Conservation (phyloP, 2,797 vertebrate genomes). For the Spizella passerina region DNA sequence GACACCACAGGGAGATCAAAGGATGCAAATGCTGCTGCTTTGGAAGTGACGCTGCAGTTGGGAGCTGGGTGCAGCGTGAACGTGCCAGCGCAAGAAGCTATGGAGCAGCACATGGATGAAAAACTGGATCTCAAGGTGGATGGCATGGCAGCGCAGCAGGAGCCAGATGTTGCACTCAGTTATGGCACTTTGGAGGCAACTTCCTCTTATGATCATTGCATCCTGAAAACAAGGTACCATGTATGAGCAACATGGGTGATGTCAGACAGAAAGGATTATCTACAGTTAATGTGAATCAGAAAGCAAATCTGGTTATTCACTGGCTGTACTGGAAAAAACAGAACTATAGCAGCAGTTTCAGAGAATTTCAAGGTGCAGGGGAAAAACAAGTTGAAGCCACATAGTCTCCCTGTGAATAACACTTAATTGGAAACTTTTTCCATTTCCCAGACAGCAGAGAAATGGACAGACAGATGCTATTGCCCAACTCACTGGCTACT, state of each 20-base stretch:
- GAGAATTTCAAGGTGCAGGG: neutral
- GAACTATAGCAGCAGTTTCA: neutral
- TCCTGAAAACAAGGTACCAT: neutral
- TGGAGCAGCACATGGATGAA: neutral
- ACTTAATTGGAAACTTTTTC: neutral
- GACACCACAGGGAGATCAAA: neutral
- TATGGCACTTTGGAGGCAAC: neutral
- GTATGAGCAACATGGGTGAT: rapidly evolving
- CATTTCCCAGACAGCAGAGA: neutral
- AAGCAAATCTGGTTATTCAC: neutral
- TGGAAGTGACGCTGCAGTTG: rapidly evolving
- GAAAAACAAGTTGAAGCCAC: neutral
- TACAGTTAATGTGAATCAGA: neutral
- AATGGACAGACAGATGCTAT: neutral
- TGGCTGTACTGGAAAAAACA: neutral
- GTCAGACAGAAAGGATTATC: neutral
- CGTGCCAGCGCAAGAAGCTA: rapidly evolving
- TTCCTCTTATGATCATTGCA: neutral
- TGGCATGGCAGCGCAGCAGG: neutral
- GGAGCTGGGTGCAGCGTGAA: rapidly evolving
- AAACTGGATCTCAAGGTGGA: neutral
- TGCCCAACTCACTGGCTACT: neutral
- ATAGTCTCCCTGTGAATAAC: neutral
- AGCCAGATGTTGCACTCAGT: rapidly evolving
- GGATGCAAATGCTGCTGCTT: neutral